These are phyloP conservation scores for Aulostomus chinensis DNA, from an alignment of 2,797 vertebrate species.

Conservation along the genomic window DNA sequence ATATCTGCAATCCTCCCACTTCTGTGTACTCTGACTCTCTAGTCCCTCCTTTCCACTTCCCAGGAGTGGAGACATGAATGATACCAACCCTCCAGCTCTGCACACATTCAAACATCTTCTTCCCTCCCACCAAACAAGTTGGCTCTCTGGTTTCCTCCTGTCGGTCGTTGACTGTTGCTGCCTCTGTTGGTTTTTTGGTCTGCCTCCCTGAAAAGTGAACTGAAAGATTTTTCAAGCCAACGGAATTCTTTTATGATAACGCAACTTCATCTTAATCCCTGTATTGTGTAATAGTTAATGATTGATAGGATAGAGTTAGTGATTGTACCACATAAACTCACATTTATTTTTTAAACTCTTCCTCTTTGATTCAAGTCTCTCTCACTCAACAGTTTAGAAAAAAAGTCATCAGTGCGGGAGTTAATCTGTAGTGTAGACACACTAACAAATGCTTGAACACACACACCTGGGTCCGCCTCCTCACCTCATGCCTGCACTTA, in stretches of 20 bases:
- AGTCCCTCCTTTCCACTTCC: constrained; percentile 11
- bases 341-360: not conserved
- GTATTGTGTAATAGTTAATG: too few relatives aligned
- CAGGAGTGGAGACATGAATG: constrained; percentile 28
- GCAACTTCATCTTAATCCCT: too few relatives aligned
- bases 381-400: constrained; percentile 3
- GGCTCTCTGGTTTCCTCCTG: constrained; percentile 14
- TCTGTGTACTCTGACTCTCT: not conserved
- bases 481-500: constrained; percentile 63
- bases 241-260: not conserved
- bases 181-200: not conserved
- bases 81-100: constrained; percentile 21
- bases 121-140: constrained; percentile 25
- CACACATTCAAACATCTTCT: constrained; percentile 21
- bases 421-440: constrained; percentile 28
- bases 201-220: not conserved
- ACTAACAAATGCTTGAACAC: constrained; percentile 12
- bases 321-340: not conserved
- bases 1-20: constrained; percentile 4
- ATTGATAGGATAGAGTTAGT: constrained; percentile 27
- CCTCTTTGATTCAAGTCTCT: constrained; percentile 3
- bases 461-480: constrained; percentile 62
- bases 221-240: not conserved
- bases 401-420: constrained; percentile 1
- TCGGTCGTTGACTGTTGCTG: constrained; percentile 2